Base-by-base conservation (phyloP, 2,888 invertebrate species). In the Pristionchus exspectatus region DNA sequence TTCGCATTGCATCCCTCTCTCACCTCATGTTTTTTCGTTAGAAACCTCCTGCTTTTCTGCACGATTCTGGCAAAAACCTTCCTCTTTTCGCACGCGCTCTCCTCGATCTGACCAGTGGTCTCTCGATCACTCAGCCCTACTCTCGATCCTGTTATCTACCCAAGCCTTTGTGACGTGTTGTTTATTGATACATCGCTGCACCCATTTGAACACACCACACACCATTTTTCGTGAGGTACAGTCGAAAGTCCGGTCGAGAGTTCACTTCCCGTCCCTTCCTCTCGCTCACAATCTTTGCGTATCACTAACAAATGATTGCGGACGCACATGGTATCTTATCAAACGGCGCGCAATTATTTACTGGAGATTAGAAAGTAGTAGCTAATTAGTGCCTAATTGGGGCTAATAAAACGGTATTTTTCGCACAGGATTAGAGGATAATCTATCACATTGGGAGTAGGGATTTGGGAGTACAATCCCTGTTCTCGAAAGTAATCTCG, bases 161-260 rank as follows among this genome's bases (percentile, higher is more conserved):
- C 12, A 18, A 54, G 12, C 54, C 54, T 38, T n/a, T 38, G 38
- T 38, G n/a, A n/a, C n/a, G 54, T 54, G 54, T 54, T 5, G 54
- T 54, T 54, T 2, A 18, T 18, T 18, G 54, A 16, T 54, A 16
- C 54, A 12, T 54, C 54, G 54, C 12, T 54, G 18, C 18, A 12
- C 14, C 54, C 14, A 54, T 54, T 21, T 24, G 24, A 59, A 59
- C 59, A 59, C 59, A 5, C 59, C 59, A 59, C 21, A 3, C 12
- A 59, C 7, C 7, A 18, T 21, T 21, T 21, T 21, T 59, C 56
- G 18, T 21, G 18, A 18, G 0, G 7, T 14, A 18, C 1, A 38
- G 72, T 74, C 72, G 33, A 74, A 38, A 74, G 72, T 74, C 72
- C 72, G 72, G 33, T 74, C 72, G 72, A 74, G 7, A 74, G 72